A percentile compares a stretch with the other conserved stretches of the same genome.
Evolutionary conservation across 2,888 invertebrate species (phyloP).

Genomic region (Prosopocoilus inquinatus): DNA sequence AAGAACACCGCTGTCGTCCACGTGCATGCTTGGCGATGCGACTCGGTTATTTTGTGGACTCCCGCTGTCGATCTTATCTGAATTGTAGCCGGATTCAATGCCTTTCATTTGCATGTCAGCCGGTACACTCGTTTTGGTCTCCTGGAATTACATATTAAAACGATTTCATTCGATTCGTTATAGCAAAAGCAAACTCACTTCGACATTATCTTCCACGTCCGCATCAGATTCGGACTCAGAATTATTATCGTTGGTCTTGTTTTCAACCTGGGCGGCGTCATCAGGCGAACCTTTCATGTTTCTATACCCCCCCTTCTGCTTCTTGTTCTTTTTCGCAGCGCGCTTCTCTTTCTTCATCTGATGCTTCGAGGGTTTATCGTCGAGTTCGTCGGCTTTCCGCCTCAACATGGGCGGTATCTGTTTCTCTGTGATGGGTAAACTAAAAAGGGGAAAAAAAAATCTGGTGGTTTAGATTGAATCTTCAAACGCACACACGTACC

Average conservation of each 20-base stretch:
- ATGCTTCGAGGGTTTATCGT: constrained; percentile 59
- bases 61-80: constrained; percentile 52
- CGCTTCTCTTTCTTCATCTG: constrained; percentile 66
- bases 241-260: constrained; percentile 52
- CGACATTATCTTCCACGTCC: constrained; percentile 76
- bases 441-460: too few species aligned
- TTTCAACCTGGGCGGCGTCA: constrained; percentile 1
- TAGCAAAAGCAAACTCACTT: constrained; percentile 44
- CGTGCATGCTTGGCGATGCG: constrained; percentile 38
- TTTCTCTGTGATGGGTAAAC: constrained; percentile 81
- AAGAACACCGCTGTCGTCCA: constrained; percentile 45
- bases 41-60: constrained; percentile 43
- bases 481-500: constrained; percentile 26
- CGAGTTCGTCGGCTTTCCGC: constrained; percentile 47
- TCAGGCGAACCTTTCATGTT: constrained; percentile 8
- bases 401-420: constrained; percentile 67
- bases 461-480: not conserved
- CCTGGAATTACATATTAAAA: constrained; percentile 3
- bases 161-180: too few species aligned
- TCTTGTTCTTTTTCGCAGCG: constrained; percentile 57
- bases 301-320: constrained; percentile 47
- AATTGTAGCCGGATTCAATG: constrained; percentile 69
- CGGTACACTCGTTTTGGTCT: constrained; percentile 1
- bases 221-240: constrained; percentile 75
- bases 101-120: constrained; percentile 32